Conservation (phyloP, 2,888 invertebrate genomes). For the Hipparchia semele region DNA sequence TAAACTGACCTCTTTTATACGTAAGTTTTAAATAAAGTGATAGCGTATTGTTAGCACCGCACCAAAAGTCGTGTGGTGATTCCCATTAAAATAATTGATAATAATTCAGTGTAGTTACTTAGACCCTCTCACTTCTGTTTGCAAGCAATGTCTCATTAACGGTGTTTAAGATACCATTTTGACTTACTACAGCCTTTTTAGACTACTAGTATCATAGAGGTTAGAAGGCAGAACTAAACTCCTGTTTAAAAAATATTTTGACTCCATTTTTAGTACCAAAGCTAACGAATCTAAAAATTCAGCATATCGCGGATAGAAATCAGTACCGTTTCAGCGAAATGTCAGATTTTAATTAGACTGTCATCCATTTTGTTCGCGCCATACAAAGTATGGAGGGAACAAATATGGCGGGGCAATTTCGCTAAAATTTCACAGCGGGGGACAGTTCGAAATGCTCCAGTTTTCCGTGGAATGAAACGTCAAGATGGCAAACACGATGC, state of each 20-base stretch:
- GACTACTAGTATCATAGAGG: too few relatives aligned
- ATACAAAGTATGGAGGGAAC: conserved; percentile 18
- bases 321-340: conserved; percentile 12
- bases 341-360: conserved; percentile 32
- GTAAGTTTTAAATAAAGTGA: too few relatives aligned
- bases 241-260: neutral
- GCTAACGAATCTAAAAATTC: neutral
- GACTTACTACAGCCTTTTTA: too few relatives aligned
- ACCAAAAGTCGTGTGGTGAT: too few relatives aligned
- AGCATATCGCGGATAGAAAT: conserved; percentile 6
- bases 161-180: too few relatives aligned
- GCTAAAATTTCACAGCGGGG: conserved; percentile 42
- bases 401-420: conserved; percentile 41
- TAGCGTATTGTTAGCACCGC: too few relatives aligned
- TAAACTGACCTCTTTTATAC: too few relatives aligned
- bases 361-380: conserved; percentile 17
- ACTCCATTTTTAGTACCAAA: neutral
- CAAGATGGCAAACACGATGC: conserved; percentile 37
- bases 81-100: too few relatives aligned
- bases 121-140: too few relatives aligned
- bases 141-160: too few relatives aligned
- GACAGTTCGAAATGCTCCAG: conserved; percentile 40
- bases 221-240: too few relatives aligned
- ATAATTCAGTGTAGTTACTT: too few relatives aligned
- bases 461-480: conserved; percentile 34